These are phyloP conservation scores for Ophioderma brevispina DNA, from an alignment of 35 echinoderm and acorn worm species.

Conservation along the genomic window DNA sequence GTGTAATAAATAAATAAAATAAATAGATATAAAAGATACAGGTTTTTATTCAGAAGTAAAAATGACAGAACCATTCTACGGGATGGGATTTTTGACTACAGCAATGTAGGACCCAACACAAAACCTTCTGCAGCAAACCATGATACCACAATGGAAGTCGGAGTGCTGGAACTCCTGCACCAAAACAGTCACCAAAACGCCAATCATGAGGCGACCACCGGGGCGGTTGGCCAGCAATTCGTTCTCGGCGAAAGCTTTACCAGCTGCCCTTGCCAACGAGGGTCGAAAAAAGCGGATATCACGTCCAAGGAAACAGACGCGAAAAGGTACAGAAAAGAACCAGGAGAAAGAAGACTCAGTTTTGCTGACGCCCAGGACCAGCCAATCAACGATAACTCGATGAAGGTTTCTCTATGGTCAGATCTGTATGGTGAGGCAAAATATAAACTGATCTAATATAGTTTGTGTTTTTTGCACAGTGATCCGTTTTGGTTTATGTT, in stretches of 20 bases:
- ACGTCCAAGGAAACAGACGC: constrained; percentile 64
- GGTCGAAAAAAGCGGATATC: constrained; percentile 62
- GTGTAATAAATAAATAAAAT: no score
- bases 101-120: no score
- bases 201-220: constrained; percentile 70
- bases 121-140: constrained; percentile 58
- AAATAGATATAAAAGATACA: no score
- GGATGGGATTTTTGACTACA: no score
- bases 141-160: constrained; percentile 66
- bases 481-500: no score
- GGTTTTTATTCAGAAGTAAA: no score
- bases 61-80: no score
- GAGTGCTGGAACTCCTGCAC: constrained; percentile 80
- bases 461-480: no score
- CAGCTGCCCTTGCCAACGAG: constrained; percentile 44
- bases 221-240: constrained; percentile 64
- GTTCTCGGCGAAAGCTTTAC: constrained; percentile 42
- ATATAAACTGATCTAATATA: no score
- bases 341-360: constrained; percentile 15
- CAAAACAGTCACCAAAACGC: constrained; percentile 69
- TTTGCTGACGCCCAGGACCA: constrained; percentile 13
- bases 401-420: constrained; percentile 42
- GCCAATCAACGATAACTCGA: constrained; percentile 34
- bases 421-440: no score
- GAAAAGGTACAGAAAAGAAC: constrained; percentile 63